Percentiles rank a stretch among this genome's conserved stretches.
These are phyloP conservation scores for Cynaeus angustus DNA, from an alignment of 2,888 invertebrate genomes.

Conservation along the genomic window DNA sequence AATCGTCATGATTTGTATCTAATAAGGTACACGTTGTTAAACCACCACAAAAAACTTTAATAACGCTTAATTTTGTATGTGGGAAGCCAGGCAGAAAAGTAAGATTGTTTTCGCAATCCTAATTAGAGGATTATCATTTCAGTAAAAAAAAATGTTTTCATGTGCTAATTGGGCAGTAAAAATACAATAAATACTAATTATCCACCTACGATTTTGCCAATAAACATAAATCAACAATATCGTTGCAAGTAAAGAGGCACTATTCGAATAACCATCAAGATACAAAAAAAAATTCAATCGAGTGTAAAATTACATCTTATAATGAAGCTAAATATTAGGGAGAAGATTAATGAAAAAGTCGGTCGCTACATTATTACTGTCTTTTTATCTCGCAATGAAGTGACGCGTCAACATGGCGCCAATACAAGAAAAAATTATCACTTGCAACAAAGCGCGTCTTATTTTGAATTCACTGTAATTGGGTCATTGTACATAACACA, in stretches of 20 bases:
- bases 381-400: constrained; percentile 17
- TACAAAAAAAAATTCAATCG: too few relatives aligned
- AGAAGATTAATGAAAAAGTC: constrained; percentile 5
- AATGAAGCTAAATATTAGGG: not conserved
- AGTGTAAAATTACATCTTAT: not conserved
- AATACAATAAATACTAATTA: constrained; percentile 10
- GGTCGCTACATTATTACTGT: constrained; percentile 14
- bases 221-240: too few relatives aligned
- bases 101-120: not conserved
- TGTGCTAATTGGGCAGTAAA: constrained; percentile 9
- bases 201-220: constrained; percentile 12
- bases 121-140: constrained; percentile 8
- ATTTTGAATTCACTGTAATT: constrained; percentile 8
- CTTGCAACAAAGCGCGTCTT: constrained; percentile 14
- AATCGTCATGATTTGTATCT: too few relatives aligned
- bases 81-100: too few relatives aligned
- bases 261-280: too few relatives aligned
- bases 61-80: too few relatives aligned
- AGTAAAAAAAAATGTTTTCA: not conserved
- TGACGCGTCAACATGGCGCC: constrained; percentile 31
- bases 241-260: too few relatives aligned
- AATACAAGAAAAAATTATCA: constrained; percentile 22
- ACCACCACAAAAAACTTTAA: too few relatives aligned
- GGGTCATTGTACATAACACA: constrained; percentile 11
- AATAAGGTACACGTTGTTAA: too few relatives aligned